phyloP scores from a whole-genome alignment of 2,113 vertebrate species.

The Dipodomys stephensi region DNA sequence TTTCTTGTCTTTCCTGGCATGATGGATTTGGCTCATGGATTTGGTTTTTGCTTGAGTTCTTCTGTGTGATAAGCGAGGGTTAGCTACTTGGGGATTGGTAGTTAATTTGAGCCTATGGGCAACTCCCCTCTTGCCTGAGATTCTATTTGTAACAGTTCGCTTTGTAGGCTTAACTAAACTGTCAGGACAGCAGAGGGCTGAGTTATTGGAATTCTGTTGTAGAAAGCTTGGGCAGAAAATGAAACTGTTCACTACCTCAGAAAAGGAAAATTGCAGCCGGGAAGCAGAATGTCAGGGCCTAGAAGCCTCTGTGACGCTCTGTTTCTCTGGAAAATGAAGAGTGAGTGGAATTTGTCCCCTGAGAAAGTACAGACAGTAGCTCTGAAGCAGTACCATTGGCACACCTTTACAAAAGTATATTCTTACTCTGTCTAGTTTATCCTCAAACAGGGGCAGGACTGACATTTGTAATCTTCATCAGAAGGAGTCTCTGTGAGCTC shows the following conservation, averaged over 20 bases:
- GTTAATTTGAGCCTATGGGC: conserved; percentile 73
- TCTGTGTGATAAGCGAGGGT: conserved; percentile 70
- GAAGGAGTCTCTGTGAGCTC: not conserved
- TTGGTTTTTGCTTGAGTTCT: conserved; percentile 68
- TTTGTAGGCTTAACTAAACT: conserved; percentile 73
- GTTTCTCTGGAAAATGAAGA: conserved; percentile 48
- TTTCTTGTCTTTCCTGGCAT: conserved; percentile 45
- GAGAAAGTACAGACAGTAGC: not conserved
- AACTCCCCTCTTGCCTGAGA: conserved; percentile 67
- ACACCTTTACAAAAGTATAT: not conserved
- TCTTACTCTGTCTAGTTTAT: not conserved
- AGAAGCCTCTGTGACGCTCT: conserved; percentile 10
- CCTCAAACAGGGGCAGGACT: not conserved
- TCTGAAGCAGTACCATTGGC: not conserved
- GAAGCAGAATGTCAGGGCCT: not conserved
- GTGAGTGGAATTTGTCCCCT: not conserved
- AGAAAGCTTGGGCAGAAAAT: conserved; percentile 60
- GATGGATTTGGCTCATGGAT: conserved; percentile 28
- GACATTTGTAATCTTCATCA: not conserved
- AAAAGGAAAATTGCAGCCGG: conserved; percentile 12
- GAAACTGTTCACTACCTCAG: conserved; percentile 49
- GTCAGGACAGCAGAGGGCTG: conserved; percentile 58
- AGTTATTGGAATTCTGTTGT: conserved; percentile 42
- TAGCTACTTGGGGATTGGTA: conserved; percentile 66
- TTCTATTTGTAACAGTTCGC: conserved; percentile 63